Conservation (phyloP, 2,888 invertebrate genomes). For the Halocaridina rubra region DNA sequence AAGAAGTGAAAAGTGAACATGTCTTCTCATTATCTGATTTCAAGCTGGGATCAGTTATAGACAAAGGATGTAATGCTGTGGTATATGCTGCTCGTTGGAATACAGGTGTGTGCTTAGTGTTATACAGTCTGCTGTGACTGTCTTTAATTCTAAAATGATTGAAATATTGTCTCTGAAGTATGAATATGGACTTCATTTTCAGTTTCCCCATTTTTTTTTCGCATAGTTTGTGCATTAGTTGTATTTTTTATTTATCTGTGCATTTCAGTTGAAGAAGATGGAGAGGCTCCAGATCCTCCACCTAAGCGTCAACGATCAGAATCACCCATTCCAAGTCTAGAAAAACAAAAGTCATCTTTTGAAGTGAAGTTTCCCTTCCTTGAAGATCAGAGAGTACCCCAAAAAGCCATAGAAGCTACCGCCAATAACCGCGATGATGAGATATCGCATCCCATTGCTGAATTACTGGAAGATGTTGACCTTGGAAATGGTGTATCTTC, state of each 20-base stretch:
- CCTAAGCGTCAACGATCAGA: constrained; percentile 18
- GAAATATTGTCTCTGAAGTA: too few relatives aligned
- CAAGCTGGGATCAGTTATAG: constrained; percentile 78
- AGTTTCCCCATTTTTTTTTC: too few relatives aligned
- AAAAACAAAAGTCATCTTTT: too few relatives aligned
- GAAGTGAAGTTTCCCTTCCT: too few relatives aligned
- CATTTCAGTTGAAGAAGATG: neutral
- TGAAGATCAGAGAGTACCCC: neutral
- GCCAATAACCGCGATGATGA: too few relatives aligned
- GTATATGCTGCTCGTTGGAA: constrained; percentile 78
- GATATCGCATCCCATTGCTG: neutral
- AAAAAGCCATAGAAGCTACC: neutral
- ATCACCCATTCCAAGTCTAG: neutral
- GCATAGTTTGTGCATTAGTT: too few relatives aligned
- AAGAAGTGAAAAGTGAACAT: neutral
- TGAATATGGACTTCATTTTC: too few relatives aligned
- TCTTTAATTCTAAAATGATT: too few relatives aligned
- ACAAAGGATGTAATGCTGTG: constrained; percentile 84
- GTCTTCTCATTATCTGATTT: constrained; percentile 72
- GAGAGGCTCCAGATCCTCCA: neutral
- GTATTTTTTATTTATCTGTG: too few relatives aligned
- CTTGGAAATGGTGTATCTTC: neutral
- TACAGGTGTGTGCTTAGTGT: constrained; percentile 29
- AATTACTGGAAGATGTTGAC: neutral
- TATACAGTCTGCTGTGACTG: too few relatives aligned